Base-by-base conservation (phyloP, 2,888 invertebrate genomes). In the Nomada hirtipes region DNA sequence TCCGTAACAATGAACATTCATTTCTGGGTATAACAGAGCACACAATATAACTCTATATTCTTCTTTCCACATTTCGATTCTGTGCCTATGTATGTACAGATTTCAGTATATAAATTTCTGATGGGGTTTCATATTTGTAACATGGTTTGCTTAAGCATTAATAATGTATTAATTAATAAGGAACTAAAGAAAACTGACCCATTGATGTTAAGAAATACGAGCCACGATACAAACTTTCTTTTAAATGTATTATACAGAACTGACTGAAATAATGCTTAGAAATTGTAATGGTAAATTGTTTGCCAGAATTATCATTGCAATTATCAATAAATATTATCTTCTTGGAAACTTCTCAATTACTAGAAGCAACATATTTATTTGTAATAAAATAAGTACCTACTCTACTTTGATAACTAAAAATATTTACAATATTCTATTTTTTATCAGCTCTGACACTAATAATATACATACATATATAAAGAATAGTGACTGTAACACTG, bases 81-180 rank as follows among this genome's bases (percentile, higher is more conserved):
- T 60, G 73, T 23, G 26, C 26, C 64, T 29, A 44, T 59, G 20
- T 59, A 67, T 71, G 74, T 50, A 77, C 59, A 57, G 64, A 75
- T 63, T 63, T 82, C 69, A 60, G 26, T 76, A 72, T 74, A 44
- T 75, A 64, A 82, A 75, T 82, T 70, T 86, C 67, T 80, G 59
- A 87, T 79, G 77, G 79, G 78, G 76, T 86, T 84, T 86, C 60
- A 29, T 65, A 63, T 73, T 79, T 59, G 57, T 75, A 72, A 70
- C 53, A 71, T 23, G 20, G 29, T 79, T 63, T 26, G n/a, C 59
- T 73, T 70, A 70, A 57, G 59, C 42, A 72, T 69, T 79, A 36
- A 79, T 29, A 23, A 57, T 47, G 42, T 44, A 69, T 15, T 13
- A 75, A 74, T 70, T 63, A 57, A 64, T 69, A 75, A 50, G 13